Conservation (phyloP, 2,797 vertebrate genomes). For the Pteropus rufus region DNA sequence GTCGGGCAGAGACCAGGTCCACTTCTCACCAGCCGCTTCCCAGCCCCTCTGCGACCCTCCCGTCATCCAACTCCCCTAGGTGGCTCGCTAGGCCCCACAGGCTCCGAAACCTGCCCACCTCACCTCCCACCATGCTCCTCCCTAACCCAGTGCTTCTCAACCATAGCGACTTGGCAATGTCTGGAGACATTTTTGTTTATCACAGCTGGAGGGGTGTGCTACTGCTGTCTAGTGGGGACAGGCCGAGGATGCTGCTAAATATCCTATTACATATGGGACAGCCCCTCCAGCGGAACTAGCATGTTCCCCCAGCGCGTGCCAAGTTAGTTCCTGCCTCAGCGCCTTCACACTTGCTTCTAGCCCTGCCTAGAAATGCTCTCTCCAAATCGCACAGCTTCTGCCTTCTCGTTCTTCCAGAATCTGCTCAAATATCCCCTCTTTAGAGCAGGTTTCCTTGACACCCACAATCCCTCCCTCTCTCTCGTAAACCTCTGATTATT, state of each 20-base stretch:
- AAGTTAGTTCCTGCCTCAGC: background rate
- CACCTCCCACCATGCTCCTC: background rate
- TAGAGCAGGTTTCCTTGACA: conserved; percentile 65
- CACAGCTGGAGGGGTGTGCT: rapidly evolving
- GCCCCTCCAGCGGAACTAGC: background rate
- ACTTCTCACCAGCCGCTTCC: background rate
- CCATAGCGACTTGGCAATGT: background rate
- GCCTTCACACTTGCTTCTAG: background rate
- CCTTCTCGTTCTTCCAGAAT: background rate
- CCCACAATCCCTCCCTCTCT: conserved; percentile 47
- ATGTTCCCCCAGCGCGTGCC: background rate
- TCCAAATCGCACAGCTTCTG: background rate
- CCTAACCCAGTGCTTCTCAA: background rate
- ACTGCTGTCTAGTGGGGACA: background rate
- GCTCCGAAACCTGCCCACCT: rapidly evolving
- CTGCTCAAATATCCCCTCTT: background rate
- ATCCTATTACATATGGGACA: background rate
- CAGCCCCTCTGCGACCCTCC: too few relatives aligned
- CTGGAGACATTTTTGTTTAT: background rate
- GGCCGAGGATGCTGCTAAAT: background rate
- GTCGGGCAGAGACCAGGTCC: rapidly evolving
- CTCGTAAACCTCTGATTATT: background rate
- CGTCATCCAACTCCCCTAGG: background rate
- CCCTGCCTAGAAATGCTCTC: background rate
- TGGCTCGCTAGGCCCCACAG: background rate